Base-by-base conservation (phyloP, 1,140 invertebrate genomes). In the Ericerus pela region DNA sequence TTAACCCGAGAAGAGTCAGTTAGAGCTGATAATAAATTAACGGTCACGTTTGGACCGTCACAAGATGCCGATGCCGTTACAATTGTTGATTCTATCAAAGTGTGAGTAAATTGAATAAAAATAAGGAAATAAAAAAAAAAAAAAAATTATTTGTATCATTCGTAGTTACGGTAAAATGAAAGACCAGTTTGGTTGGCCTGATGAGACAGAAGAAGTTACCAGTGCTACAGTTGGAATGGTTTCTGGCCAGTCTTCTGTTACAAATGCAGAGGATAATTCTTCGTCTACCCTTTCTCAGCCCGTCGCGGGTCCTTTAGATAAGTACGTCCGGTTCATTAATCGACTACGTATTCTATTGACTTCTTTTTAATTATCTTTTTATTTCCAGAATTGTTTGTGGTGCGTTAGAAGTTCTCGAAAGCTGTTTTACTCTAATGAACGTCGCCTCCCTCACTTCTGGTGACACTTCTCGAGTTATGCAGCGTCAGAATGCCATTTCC, bases 171-270 rank as follows among this genome's bases (percentile, higher is more conserved):
- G 90, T 1, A 95, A 96, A 71, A 89, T 88, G 2, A 97, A 96
- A 73, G 93, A 96, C 67, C 75, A 82, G 0, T 95, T 97, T 70
- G 92, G 91, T 37, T 97, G 93, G 94, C 92, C 93, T 0, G 93
- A 97, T 69, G 93, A 96, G 66, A 79, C 77, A 12, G 92, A 96
- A 64, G 92, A 96, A 59, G 77, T 81, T 28, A 70, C 79, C 4
- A 74, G 79, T 53, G 74, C 76, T 57, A 73, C 76, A 29, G 71
- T 76, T 2, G 72, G 67, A 20, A 57, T 67, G 3, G 65, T 65
- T 30, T 62, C 67, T 22, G 60, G 66, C 3, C 41, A 47, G 26
- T 47, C 41, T 10, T 8, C 41, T 3, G 11, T 47, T 14, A 24
- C 41, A 2, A 47, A 47, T 22, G 20, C 20, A 14, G 41, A 47